Base-by-base conservation (phyloP, 1,140 invertebrate genomes). In the Stenopsyche tienmushanensis region DNA sequence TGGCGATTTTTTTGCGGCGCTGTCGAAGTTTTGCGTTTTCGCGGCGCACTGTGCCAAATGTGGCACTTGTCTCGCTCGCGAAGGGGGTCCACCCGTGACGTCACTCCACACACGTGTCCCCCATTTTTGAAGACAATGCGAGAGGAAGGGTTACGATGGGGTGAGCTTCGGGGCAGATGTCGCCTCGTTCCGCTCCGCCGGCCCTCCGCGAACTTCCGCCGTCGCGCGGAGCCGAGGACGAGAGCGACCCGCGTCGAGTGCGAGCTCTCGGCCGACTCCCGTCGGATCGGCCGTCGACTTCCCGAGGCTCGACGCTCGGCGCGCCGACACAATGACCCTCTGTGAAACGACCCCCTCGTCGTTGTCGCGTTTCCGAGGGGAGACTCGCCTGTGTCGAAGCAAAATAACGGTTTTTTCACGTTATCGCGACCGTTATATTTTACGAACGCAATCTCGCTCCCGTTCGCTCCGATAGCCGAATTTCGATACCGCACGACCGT, bases 331-430 rank as follows among this genome's bases (percentile, higher is more conserved):
- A 62, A 64, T 65, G 62, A 70, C 68, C 68, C 67, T 65, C 59
- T 29, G 29, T 13, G 44, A 25, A 52, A 64, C 44, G 50, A 53
- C 64, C 68, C 67, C 59, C 25, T 58, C 52, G 50, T 13, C 8
- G 21, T 58, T 54, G 50, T 13, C 8, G 21, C 55, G 15, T 47
- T 5, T 10, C 3, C 21, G 24, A 17, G 23, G 57, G 57, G 42
- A 26, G 24, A 44, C 21, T 47, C 44, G 44, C 5, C 5, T 15
- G 29, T 13, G 29, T n/a, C n/a, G n/a, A n/a, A n/a, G n/a, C n/a
- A n/a, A n/a, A n/a, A n/a, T 70, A 70, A 70, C 68, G 68, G 68
- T 70, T 55, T 65, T 66, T 66, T 70, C 53, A 60, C 50, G 64
- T 70, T 70, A 70, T 70, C 64, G 64, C 60, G 25, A 70, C 68